Conservation (phyloP, 2,888 invertebrate species). For the Dryadula phaetusa region DNA sequence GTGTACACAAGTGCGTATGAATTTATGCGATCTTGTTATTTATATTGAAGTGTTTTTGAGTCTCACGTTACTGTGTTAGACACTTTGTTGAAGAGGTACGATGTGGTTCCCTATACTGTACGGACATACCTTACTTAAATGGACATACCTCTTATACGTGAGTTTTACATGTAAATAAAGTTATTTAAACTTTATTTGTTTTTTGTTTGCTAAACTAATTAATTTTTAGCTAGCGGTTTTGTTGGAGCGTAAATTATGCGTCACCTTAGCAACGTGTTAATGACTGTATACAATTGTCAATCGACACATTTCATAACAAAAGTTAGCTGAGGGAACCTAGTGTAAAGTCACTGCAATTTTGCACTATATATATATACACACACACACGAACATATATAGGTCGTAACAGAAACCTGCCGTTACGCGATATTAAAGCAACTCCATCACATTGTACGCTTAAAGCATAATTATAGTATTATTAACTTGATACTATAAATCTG, state of each 20-base stretch:
- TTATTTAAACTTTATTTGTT: no score
- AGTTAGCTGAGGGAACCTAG: no score
- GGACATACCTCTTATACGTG: background rate
- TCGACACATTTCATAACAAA: no score
- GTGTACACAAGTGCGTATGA: background rate
- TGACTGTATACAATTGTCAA: no score
- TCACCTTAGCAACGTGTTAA: no score
- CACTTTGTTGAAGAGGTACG: background rate
- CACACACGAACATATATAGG: background rate
- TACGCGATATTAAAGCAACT: background rate
- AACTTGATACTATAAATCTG: conserved; percentile 18
- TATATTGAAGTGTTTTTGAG: conserved; percentile 4
- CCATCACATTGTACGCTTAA: conserved; percentile 2
- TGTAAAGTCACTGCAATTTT: no score
- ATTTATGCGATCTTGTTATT: conserved; percentile 16
- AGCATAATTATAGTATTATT: conserved; percentile 19
- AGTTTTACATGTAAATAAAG: background rate
- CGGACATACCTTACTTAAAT: background rate
- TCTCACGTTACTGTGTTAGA: background rate
- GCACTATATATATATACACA: background rate
- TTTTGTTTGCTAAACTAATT: no score
- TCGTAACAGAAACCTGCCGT: background rate
- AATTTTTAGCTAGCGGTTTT: no score
- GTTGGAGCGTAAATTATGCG: no score
- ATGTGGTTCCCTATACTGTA: background rate